Percentiles rank a stretch among this genome's conserved stretches.
phyloP scores from a whole-genome alignment of 2,113 vertebrate species.

The Lepus europaeus region DNA sequence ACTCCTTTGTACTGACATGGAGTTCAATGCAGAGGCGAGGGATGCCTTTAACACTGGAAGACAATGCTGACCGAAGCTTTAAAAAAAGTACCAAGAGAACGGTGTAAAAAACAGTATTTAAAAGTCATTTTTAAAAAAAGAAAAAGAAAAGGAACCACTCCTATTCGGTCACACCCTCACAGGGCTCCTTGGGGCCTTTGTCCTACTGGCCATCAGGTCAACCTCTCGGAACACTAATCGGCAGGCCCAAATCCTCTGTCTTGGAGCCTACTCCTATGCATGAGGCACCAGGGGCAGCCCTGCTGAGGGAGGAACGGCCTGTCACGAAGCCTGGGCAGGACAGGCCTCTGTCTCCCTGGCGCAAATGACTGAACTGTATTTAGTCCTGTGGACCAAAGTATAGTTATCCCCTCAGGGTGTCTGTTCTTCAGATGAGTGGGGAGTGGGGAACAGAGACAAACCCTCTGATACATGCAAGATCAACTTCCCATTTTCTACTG shows the following conservation, averaged over 20 bases:
- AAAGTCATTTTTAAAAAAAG: constrained; percentile 79
- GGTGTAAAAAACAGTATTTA: constrained; percentile 86
- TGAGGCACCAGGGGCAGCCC: constrained; percentile 53
- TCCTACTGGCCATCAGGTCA: constrained; percentile 78
- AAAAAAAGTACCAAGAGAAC: constrained; percentile 89
- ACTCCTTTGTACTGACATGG: constrained; percentile 86
- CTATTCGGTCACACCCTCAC: constrained; percentile 85
- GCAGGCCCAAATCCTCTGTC: constrained; percentile 83
- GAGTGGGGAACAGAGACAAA: not conserved
- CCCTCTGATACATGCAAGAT: not conserved
- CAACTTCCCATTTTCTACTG: not conserved
- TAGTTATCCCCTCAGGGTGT: constrained; percentile 5
- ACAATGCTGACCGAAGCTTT: constrained; percentile 90
- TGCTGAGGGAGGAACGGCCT: not conserved
- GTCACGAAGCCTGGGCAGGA: not conserved
- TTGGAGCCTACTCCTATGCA: constrained; percentile 83
- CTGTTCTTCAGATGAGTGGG: constrained; percentile 8
- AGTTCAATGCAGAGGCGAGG: constrained; percentile 87
- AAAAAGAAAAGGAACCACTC: constrained; percentile 84
- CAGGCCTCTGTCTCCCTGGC: not conserved
- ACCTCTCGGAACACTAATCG: constrained; percentile 79
- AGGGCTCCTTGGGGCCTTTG: constrained; percentile 82
- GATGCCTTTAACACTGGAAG: constrained; percentile 91
- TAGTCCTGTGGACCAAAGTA: not conserved
- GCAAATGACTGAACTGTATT: not conserved